Evolutionary conservation across 2,888 invertebrate genomes (phyloP).

Genomic region (Euplagia quadripunctaria): DNA sequence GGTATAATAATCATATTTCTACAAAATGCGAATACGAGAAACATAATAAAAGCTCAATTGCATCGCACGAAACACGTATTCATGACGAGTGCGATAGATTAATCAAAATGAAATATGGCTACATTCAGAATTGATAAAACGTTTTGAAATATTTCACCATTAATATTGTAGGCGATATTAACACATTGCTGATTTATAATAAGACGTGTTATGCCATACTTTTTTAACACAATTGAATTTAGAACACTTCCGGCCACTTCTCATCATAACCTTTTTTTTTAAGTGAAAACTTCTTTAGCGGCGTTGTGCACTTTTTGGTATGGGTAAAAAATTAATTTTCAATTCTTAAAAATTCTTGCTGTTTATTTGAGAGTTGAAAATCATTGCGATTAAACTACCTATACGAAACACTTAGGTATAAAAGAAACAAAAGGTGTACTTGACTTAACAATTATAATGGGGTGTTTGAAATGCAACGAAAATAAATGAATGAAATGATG

Average conservation of each 20-base stretch:
- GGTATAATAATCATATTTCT: background rate
- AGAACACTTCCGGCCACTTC: too few species aligned
- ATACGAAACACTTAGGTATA: background rate
- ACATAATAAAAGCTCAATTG: background rate
- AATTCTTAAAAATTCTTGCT: background rate
- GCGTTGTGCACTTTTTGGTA: too few species aligned
- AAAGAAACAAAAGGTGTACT: background rate
- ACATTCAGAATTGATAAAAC: constrained; percentile 35
- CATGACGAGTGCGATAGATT: constrained; percentile 51
- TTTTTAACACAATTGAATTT: background rate
- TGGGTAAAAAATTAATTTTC: too few species aligned
- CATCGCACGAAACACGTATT: constrained; percentile 43
- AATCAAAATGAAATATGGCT: constrained; percentile 61
- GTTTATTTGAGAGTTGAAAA: background rate
- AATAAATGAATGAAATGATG: too few species aligned
- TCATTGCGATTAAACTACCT: background rate
- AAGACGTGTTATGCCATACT: background rate
- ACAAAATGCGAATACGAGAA: background rate
- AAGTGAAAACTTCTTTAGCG: too few species aligned
- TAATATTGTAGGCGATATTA: background rate
- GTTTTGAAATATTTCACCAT: constrained; percentile 29
- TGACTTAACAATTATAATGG: too few species aligned
- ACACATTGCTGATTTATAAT: background rate
- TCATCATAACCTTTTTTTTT: too few species aligned
- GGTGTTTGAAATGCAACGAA: too few species aligned